Evolutionary conservation across 2,888 invertebrate species (phyloP).

Genomic region (Alviniconcha strummeri): DNA sequence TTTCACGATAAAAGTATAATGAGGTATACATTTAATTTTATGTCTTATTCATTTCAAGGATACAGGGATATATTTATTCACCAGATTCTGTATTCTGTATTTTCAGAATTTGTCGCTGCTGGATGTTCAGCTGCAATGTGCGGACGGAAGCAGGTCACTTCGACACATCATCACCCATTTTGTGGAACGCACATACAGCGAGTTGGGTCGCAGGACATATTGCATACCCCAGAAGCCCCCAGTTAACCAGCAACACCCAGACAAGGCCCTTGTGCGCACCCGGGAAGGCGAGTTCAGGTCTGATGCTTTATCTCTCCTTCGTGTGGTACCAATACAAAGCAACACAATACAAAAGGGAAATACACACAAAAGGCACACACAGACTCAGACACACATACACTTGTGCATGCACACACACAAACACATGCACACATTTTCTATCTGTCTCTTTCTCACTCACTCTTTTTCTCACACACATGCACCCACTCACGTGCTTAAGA

Average conservation of each 20-base stretch:
- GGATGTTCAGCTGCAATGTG: neutral
- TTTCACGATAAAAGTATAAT: too few relatives aligned
- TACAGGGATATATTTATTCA: too few relatives aligned
- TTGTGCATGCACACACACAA: neutral
- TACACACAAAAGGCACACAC: too few relatives aligned
- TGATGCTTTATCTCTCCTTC: neutral
- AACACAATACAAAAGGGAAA: too few relatives aligned
- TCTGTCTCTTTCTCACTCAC: too few relatives aligned
- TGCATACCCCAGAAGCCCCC: slow-evolving; percentile 24
- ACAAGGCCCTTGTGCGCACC: slow-evolving; percentile 30
- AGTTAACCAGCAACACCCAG: slow-evolving; percentile 29
- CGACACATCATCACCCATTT: neutral
- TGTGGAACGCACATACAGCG: neutral
- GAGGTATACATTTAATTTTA: too few relatives aligned
- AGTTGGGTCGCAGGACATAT: neutral
- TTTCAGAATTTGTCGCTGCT: neutral
- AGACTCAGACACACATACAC: neutral
- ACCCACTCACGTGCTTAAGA: too few relatives aligned
- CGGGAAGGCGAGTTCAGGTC: slow-evolving; percentile 29
- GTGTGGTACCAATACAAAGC: neutral
- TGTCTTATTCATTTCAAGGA: too few relatives aligned
- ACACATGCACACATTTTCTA: too few relatives aligned
- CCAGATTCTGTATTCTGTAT: neutral
- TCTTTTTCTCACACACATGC: too few relatives aligned
- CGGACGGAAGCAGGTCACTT: neutral